Base-by-base conservation (phyloP, 1,140 invertebrate genomes). In the Calycopis cecrops region DNA sequence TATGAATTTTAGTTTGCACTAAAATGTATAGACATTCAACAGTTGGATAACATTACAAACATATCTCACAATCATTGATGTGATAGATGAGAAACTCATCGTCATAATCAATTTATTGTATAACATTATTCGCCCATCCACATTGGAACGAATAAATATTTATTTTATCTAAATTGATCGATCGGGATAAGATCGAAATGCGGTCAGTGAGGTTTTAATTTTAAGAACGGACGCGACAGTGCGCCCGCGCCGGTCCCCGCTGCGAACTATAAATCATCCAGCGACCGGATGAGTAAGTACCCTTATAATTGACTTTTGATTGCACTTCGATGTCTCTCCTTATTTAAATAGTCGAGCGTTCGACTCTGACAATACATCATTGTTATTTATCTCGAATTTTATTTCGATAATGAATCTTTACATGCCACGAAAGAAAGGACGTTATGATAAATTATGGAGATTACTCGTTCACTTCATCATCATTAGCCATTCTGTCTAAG, bases 131-230 rank as follows among this genome's bases (percentile, higher is more conserved):
- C 78, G 71, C 71, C 69, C 73, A 78, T 84, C 79, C 71, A 76
- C 69, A 73, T 76, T 75, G 67, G 67, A 78, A 74, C 79, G 81
- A 82, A 86, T 85, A 86, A 86, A 86, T 86, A 86, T 86, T 86
- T 85, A 80, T 85, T 86, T 86, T 85, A 86, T 86, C 79, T 86
- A 86, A 86, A 86, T 85, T 80, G 83, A 86, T 86, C 83, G 73
- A 78, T 55, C 56, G 63, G 79, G 79, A 86, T 86, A 85, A 85
- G 81, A 85, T 85, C 81, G 74, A 73, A 71, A 66, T 62, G 60
- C 57, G 65, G 68, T 62, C 66, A 53, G 69, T 78, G 76, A 73
- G 72, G 73, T 82, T 83, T 85, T 80, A 85, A 78, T 80, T 69
- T 80, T 83, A 74, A 79, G 80, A 82, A 73, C 69, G 73, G 60